These are phyloP conservation scores for Sebastes miniatus DNA, from an alignment of 2,797 vertebrate genomes.

Conservation along the genomic window DNA sequence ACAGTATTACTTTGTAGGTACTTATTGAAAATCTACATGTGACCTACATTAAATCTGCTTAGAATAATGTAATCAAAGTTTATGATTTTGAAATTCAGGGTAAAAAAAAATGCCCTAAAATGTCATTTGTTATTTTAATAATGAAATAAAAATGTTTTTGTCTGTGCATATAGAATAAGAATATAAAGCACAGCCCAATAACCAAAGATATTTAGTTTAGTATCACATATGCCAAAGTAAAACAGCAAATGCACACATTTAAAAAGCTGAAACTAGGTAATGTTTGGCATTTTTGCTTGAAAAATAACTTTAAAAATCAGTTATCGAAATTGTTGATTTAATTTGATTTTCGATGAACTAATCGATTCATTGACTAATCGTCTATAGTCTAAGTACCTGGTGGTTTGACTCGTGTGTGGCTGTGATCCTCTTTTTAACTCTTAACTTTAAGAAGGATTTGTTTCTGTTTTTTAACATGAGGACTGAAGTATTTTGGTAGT, in stretches of 20 bases:
- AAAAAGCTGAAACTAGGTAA: background rate
- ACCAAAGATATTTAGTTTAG: background rate
- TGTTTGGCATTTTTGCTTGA: background rate
- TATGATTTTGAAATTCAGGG: too few relatives aligned
- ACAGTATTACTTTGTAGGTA: too few relatives aligned
- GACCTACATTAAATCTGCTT: too few relatives aligned
- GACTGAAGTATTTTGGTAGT: background rate
- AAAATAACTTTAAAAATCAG: background rate
- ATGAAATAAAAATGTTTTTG: too few relatives aligned
- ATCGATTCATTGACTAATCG: background rate
- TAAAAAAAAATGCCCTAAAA: too few relatives aligned
- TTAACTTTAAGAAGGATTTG: background rate
- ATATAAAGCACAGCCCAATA: background rate
- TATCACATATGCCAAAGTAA: background rate
- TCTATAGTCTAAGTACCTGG: background rate
- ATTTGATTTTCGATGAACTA: background rate
- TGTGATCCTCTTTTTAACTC: too few relatives aligned
- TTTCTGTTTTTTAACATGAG: background rate
- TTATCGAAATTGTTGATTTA: background rate
- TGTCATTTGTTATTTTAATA: fast-evolving
- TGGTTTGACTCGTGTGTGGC: background rate
- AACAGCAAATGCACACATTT: background rate
- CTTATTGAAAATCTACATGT: too few relatives aligned
- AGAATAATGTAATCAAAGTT: too few relatives aligned
- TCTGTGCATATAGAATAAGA: too few relatives aligned